A percentile compares a stretch with the other conserved stretches of the same genome.
Evolutionary conservation across 2,888 invertebrate species (phyloP).

Genomic region (Epinotia bilunana): DNA sequence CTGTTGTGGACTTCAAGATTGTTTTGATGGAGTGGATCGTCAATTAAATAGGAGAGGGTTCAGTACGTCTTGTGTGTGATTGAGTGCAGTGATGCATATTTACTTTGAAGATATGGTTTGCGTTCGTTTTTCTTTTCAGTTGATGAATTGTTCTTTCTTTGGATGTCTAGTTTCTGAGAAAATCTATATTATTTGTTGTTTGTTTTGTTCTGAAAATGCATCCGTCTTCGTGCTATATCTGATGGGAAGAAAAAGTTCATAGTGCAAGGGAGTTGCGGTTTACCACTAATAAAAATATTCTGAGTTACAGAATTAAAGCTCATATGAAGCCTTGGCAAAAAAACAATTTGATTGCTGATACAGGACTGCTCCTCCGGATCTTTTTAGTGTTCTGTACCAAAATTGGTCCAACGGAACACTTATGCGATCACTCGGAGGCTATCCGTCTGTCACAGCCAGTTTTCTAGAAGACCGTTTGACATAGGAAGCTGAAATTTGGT

Average conservation of each 20-base stretch:
- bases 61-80: slow-evolving; percentile 73
- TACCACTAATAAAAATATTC: not conserved
- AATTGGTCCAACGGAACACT: too few species aligned
- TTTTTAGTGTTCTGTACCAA: too few species aligned
- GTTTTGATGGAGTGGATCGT: slow-evolving; percentile 81
- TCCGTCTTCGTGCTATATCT: slow-evolving; percentile 18
- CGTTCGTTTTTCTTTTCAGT: slow-evolving; percentile 50
- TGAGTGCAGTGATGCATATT: slow-evolving; percentile 80
- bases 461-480: too few species aligned
- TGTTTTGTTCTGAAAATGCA: slow-evolving; percentile 33
- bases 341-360: too few species aligned
- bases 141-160: slow-evolving; percentile 46
- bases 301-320: not conserved
- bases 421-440: too few species aligned
- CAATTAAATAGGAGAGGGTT: slow-evolving; percentile 80
- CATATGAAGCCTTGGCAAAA: not conserved
- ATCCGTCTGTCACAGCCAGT: too few species aligned
- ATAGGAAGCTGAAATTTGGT: too few species aligned
- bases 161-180: slow-evolving; percentile 38
- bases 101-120: slow-evolving; percentile 62
- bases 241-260: slow-evolving; percentile 13
- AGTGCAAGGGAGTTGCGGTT: slow-evolving; percentile 12
- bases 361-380: too few species aligned
- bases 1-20: slow-evolving; percentile 67
- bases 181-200: slow-evolving; percentile 32